Conservation (phyloP, 1,140 invertebrate genomes). For the Lordiphosa stackelbergi region DNA sequence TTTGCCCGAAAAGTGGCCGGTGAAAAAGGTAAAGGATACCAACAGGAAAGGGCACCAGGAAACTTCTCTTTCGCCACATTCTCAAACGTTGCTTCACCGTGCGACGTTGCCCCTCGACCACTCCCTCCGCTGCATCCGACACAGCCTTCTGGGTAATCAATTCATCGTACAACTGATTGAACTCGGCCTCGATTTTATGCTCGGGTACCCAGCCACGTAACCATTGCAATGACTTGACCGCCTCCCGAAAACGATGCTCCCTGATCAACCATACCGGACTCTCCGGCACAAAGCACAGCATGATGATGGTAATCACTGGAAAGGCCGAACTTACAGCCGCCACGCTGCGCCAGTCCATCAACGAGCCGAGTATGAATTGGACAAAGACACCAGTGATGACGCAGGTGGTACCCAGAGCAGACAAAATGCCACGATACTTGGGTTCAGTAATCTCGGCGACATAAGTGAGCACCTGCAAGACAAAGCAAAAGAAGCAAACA, state of each 20-base stretch:
- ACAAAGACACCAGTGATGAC: slow-evolving; percentile 85
- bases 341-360: slow-evolving; percentile 84
- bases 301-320: slow-evolving; percentile 82
- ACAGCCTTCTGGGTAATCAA: slow-evolving; percentile 72
- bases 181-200: slow-evolving; percentile 79
- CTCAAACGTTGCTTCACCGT: slow-evolving; percentile 38
- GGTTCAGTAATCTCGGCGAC: slow-evolving; percentile 89
- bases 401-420: slow-evolving; percentile 84
- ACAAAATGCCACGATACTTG: slow-evolving; percentile 84
- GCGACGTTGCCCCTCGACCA: slow-evolving; percentile 11
- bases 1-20: slow-evolving; percentile 85
- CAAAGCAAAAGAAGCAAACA: slow-evolving; percentile 3
- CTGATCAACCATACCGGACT: slow-evolving; percentile 86
- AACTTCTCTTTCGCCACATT: slow-evolving; percentile 76
- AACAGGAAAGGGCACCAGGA: slow-evolving; percentile 83
- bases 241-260: slow-evolving; percentile 80
- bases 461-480: slow-evolving; percentile 84
- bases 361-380: slow-evolving; percentile 83
- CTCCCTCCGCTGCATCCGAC: slow-evolving; percentile 41
- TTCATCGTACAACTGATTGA: slow-evolving; percentile 78
- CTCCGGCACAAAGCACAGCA: slow-evolving; percentile 85
- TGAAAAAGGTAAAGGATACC: slow-evolving; percentile 82
- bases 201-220: slow-evolving; percentile 83
- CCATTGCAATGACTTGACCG: slow-evolving; percentile 81
- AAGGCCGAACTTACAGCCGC: slow-evolving; percentile 83